phyloP scores from a whole-genome alignment of 1,140 invertebrate genomes.

The Laupala kohalensis region DNA sequence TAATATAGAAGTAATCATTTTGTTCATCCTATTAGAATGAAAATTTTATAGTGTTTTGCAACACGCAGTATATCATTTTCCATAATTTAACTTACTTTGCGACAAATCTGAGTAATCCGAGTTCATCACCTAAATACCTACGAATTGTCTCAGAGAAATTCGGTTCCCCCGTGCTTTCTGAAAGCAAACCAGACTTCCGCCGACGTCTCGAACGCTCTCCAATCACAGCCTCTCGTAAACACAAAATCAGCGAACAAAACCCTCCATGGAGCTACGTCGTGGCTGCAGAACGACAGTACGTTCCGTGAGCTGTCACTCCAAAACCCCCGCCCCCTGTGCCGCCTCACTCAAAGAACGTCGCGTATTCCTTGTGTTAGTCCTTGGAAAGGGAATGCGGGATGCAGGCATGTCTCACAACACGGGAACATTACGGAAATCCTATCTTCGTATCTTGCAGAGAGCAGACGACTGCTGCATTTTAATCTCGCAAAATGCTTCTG shows the following conservation, averaged over 20 bases:
- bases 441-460: not conserved
- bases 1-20: too few relatives aligned
- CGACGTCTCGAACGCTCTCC: not conserved
- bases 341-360: not conserved
- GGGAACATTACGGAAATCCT: not conserved
- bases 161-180: too few relatives aligned
- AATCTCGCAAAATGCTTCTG: not conserved
- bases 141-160: too few relatives aligned
- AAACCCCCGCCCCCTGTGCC: too few relatives aligned
- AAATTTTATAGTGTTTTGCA: too few relatives aligned
- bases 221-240: not conserved
- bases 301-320: not conserved
- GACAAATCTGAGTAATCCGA: too few relatives aligned
- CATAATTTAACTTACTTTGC: too few relatives aligned
- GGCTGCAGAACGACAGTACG: not conserved
- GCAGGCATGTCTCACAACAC: not conserved
- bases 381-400: not conserved
- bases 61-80: too few relatives aligned
- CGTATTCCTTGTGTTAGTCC: not conserved
- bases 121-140: too few relatives aligned
- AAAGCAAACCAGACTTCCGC: too few relatives aligned
- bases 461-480: not conserved
- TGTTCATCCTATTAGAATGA: too few relatives aligned
- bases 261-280: too few relatives aligned
- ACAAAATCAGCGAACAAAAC: not conserved